A percentile compares a stretch with the other conserved stretches of the same genome.
Conservation (phyloP, 2,797 vertebrate genomes). For the Lerista edwardsae region DNA sequence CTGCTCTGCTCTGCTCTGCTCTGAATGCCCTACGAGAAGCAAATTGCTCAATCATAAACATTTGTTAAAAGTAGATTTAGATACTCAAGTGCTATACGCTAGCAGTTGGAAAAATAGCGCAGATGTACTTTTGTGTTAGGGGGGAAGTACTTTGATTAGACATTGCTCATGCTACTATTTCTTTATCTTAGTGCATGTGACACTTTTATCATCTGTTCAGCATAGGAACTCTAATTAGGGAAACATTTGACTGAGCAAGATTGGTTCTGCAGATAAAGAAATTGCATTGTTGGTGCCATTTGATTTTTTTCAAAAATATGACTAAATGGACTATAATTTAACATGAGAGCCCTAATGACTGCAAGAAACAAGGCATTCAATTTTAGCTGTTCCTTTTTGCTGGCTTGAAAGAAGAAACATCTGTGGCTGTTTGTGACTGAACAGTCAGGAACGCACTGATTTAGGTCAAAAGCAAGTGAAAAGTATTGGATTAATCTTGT, state of each 20-base stretch:
- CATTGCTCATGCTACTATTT: slow-evolving; percentile 42
- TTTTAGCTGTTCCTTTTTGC: slow-evolving; percentile 67
- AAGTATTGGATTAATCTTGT: slow-evolving; percentile 48
- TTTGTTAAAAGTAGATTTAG: neutral
- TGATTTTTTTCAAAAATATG: slow-evolving; percentile 68
- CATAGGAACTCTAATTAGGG: slow-evolving; percentile 65
- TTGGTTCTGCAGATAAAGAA: slow-evolving; percentile 66
- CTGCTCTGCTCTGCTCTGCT: neutral
- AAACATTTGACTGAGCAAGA: slow-evolving; percentile 58
- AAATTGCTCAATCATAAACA: neutral
- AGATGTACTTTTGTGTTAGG: slow-evolving; percentile 39
- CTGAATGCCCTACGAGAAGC: neutral
- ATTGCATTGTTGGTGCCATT: slow-evolving; percentile 60
- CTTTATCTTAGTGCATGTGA: slow-evolving; percentile 49
- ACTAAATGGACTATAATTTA: slow-evolving; percentile 64
- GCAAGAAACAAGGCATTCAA: slow-evolving; percentile 69
- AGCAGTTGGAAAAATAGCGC: neutral
- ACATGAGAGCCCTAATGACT: slow-evolving; percentile 59
- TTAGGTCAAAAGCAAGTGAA: slow-evolving; percentile 47
- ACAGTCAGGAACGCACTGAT: slow-evolving; percentile 41
- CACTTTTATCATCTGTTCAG: slow-evolving; percentile 61
- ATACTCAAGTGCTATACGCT: neutral
- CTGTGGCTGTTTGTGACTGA: slow-evolving; percentile 55
- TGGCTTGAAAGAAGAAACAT: slow-evolving; percentile 64
- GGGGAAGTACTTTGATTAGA: slow-evolving; percentile 47